Evolutionary conservation across 1,140 invertebrate genomes (phyloP).

Genomic region (Papilio polytes): DNA sequence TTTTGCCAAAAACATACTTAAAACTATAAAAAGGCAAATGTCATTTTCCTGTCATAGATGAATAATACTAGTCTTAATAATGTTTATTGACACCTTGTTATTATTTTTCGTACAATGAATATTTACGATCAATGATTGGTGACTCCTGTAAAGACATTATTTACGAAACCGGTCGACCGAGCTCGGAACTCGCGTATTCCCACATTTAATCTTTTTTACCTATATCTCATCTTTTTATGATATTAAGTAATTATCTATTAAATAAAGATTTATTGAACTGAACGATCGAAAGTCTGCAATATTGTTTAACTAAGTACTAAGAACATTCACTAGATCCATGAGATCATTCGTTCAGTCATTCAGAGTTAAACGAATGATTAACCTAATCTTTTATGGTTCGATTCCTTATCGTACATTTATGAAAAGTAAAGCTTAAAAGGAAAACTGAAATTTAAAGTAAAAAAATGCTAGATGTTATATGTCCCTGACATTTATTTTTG

Average conservation of each 20-base stretch:
- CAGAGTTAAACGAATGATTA: too few species aligned
- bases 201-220: conserved; percentile 25
- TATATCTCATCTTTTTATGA: conserved; percentile 2
- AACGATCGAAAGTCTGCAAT: not conserved
- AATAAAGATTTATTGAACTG: not conserved
- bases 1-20: not conserved
- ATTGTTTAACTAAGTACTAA: too few species aligned
- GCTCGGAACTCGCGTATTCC: conserved; percentile 26
- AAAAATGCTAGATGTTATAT: not conserved
- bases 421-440: too few species aligned
- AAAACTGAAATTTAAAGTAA: too few species aligned
- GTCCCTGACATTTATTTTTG: not conserved
- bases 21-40: not conserved
- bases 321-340: too few species aligned
- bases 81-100: not conserved
- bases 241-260: conserved; percentile 10
- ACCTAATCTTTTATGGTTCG: not conserved
- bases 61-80: too few species aligned
- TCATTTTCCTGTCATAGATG: not conserved
- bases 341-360: too few species aligned
- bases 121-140: not conserved
- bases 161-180: conserved; percentile 13
- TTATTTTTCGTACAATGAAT: not conserved
- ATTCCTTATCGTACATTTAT: not conserved
- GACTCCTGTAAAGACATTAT: conserved; percentile 19